A percentile compares a stretch with the other conserved stretches of the same genome.
Evolutionary conservation across 2,113 vertebrate species (phyloP).

Genomic region (Strigops habroptila): DNA sequence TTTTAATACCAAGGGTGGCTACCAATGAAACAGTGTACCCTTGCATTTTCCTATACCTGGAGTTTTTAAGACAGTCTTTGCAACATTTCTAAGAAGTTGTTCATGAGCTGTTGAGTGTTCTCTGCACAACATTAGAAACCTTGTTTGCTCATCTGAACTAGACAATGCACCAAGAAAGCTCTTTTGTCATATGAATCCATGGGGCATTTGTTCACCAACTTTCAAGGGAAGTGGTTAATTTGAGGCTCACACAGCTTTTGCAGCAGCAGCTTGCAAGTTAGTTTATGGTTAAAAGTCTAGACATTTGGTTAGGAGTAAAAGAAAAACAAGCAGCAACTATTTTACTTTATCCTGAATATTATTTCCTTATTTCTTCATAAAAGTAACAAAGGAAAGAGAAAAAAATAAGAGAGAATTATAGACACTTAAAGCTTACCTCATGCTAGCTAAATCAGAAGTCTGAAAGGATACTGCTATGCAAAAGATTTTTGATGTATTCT

Average conservation of each 20-base stretch:
- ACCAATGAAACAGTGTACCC: neutral
- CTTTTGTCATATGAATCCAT: neutral
- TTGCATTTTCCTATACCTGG: neutral
- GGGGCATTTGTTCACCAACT: neutral
- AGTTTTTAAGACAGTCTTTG: neutral
- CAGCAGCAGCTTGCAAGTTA: neutral
- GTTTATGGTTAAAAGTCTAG: neutral
- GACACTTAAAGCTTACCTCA: neutral
- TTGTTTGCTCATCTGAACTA: neutral
- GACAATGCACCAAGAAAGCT: neutral
- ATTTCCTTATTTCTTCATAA: neutral
- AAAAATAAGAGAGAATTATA: neutral
- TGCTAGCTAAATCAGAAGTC: neutral
- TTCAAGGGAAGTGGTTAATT: neutral
- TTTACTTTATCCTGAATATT: neutral
- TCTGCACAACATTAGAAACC: neutral
- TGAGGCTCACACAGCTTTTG: neutral
- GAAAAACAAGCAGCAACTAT: neutral
- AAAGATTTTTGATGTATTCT: neutral
- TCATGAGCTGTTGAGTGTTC: rapidly evolving
- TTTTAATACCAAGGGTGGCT: neutral
- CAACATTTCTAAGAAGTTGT: neutral
- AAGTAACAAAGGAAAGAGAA: neutral
- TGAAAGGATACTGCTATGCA: neutral
- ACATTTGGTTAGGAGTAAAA: neutral